Base-by-base conservation (phyloP, 92 coral and sea anemone species). In the Umimayanthus kanabou region DNA sequence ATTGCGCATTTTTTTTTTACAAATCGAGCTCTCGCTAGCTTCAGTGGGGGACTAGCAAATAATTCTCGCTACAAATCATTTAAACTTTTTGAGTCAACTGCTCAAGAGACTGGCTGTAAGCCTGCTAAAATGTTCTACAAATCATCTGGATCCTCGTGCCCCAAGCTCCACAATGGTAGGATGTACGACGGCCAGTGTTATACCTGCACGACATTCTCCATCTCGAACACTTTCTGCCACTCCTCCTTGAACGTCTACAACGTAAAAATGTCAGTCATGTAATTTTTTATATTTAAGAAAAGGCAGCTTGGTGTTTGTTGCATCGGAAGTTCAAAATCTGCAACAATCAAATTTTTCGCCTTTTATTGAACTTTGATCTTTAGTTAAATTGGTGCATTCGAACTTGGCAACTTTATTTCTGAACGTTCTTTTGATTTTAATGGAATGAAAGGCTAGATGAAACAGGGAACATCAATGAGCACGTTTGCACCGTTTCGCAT, bases 191-290 rank as follows among this genome's bases (percentile, higher is more conserved):
- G n/a, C 6, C 69, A 45, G 66, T 58, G 85, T 75, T 77, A 74
- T 39, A 75, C 88, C 37, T 75, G 72, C 55, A 75, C 73, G 15
- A 77, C 77, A 23, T 75, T 67, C 37, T 92, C 86, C 91, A 92
- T 89, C 82, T 89, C 90, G 88, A 92, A 92, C 67, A 92, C 90
- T 20, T 89, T 89, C 45, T 91, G 79, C 94, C 94, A 92, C 50
- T 92, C 94, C 15, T 92, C 85, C 73, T 89, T 85, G 76, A 89
- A 92, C 76, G 92, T 89, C 94, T 92, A 90, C 80, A 85, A 65
- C 50, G 82, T 28, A 64, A 9, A 29, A 29, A 61, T 61, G 26
- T 20, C 6, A 61, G 20, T 2, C 22, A 14, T 22, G 69, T 18
- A 61, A 61, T 7, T 7, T 6, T 47, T 1, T 47, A 7, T 7